These are phyloP conservation scores for Asarcornis scutulata DNA, from an alignment of 2,113 vertebrate species.

Conservation along the genomic window DNA sequence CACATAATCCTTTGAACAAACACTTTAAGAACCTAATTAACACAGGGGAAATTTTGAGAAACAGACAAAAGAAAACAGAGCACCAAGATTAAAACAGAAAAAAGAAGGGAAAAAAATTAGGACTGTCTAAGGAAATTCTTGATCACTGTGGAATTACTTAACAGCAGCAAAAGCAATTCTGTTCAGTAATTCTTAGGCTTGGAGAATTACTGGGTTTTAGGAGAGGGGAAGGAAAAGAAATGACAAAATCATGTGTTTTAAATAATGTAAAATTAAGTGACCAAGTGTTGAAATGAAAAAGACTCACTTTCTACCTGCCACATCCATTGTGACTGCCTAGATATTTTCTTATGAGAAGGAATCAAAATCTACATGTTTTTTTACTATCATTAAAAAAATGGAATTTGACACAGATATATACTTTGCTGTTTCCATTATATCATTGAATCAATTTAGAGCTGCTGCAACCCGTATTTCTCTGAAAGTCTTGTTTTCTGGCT, in stretches of 20 bases:
- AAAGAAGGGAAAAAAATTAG: accelerated
- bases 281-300: neutral
- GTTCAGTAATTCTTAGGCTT: neutral
- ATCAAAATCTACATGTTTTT: neutral
- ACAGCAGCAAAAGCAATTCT: neutral
- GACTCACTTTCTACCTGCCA: neutral
- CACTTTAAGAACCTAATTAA: neutral
- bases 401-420: neutral
- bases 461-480: neutral
- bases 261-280: neutral
- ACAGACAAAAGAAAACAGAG: neutral
- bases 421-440: constrained; percentile 1
- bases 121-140: neutral
- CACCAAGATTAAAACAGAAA: neutral
- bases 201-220: neutral
- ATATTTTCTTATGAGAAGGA: neutral
- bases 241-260: neutral
- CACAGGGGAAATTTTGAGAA: neutral
- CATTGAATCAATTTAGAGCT: neutral
- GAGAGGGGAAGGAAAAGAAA: neutral
- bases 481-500: constrained; percentile 18
- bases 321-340: neutral
- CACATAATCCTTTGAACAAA: neutral
- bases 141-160: neutral
- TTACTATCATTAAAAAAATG: neutral